Base-by-base conservation (phyloP, 2,113 vertebrate species). In the Polyodon spathula region DNA sequence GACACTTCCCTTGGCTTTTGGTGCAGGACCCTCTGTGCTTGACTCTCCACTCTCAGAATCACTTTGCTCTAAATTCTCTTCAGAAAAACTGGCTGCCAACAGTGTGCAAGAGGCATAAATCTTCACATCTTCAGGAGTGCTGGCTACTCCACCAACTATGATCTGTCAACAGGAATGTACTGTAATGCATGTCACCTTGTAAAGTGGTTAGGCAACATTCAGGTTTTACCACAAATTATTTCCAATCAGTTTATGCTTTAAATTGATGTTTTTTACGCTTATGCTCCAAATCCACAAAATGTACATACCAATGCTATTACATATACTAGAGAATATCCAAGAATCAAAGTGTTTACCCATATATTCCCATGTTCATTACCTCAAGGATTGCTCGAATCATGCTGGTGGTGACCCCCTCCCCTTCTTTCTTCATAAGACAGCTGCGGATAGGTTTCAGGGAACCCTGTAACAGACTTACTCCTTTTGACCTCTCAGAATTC, bases 321-420 rank as follows among this genome's bases (percentile, higher is more conserved):
- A n/a, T n/a, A n/a, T n/a, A n/a, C n/a, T n/a, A n/a, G n/a, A n/a
- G n/a, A n/a, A n/a, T n/a, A n/a, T n/a, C n/a, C n/a, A n/a, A n/a
- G n/a, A n/a, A n/a, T n/a, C n/a, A n/a, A n/a, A n/a, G n/a, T n/a
- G n/a, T n/a, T n/a, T n/a, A n/a, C n/a, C n/a, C n/a, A n/a, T n/a
- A n/a, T n/a, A n/a, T n/a, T n/a, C n/a, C n/a, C n/a, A n/a, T n/a
- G n/a, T 14, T 17, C 44, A 7, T 43, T 78, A 97, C 96, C 92
- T 99, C 95, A 51, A 99, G 79, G 75, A 99, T 92, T 60, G 96
- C 96, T 73, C 94, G 84, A 58, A 95, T 88, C 96, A 99, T 94
- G 66, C 91, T 94, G 6, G 88, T 89, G 56, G 93, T 85, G 59
- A 94, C 72, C 15, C 88, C 91, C 48, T 89, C 89, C 17, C 93